These are phyloP conservation scores for Gasteruption jaculator DNA, from an alignment of 2,888 invertebrate genomes.

Conservation along the genomic window DNA sequence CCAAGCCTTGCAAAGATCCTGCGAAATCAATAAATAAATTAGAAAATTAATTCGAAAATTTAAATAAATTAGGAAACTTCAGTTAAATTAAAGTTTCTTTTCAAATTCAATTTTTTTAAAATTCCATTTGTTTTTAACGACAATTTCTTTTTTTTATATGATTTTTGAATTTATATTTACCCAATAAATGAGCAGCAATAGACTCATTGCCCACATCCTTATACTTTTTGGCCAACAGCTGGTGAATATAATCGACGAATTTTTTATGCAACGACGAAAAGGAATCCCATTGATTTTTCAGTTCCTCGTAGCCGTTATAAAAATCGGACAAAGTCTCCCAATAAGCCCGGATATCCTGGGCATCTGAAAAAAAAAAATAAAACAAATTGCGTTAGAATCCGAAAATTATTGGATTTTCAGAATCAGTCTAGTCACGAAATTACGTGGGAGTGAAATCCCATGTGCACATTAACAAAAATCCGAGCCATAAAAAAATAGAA, in stretches of 20 bases:
- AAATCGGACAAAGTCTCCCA: constrained; percentile 43
- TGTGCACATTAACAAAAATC: no score
- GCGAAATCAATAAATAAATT: no score
- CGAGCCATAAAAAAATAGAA: no score
- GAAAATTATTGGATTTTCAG: no score
- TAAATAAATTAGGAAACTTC: constrained; percentile 8
- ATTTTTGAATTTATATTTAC: no score
- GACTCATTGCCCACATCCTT: constrained; percentile 24
- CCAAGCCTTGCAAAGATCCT: constrained; percentile 39
- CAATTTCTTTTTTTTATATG: no score
- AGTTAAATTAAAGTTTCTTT: constrained; percentile 4
- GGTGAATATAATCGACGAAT: constrained; percentile 30
- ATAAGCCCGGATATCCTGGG: constrained; percentile 29
- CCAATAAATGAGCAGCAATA: constrained; percentile 39
- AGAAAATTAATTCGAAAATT: no score
- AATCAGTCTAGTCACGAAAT: no score
- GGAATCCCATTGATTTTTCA: constrained; percentile 30
- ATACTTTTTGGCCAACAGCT: constrained; percentile 33
- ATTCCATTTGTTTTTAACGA: background rate
- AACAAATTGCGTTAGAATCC: no score
- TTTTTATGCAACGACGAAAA: constrained; percentile 32
- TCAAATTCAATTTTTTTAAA: no score
- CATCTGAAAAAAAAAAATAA: constrained; percentile 24
- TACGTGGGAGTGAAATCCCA: no score
- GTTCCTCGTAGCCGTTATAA: constrained; percentile 31